These are phyloP conservation scores for Drosophila albomicans DNA, from an alignment of 1,140 invertebrate species.

Conservation along the genomic window DNA sequence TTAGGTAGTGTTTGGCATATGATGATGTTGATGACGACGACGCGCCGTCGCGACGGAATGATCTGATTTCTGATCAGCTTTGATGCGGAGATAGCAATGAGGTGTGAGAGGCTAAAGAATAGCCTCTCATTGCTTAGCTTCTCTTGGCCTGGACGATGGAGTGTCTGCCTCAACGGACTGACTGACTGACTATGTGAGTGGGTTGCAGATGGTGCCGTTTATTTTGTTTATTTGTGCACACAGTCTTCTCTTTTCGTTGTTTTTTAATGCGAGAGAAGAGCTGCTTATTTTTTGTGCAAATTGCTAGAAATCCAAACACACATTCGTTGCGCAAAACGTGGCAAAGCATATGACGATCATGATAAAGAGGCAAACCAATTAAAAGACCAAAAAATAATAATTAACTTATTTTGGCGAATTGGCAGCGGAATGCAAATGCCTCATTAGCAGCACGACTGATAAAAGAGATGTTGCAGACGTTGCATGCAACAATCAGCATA, in stretches of 20 bases:
- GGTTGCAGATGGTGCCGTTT: constrained; percentile 19
- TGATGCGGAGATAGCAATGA: not conserved
- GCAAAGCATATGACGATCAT: constrained; percentile 30
- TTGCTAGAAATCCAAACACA: constrained; percentile 30
- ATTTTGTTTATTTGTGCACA: constrained; percentile 52
- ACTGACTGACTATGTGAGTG: constrained; percentile 38
- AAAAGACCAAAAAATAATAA: constrained; percentile 25
- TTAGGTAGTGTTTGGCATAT: constrained; percentile 47
- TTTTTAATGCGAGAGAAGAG: not conserved
- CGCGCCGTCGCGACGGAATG: constrained; percentile 24
- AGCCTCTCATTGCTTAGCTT: not conserved
- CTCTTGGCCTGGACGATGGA: constrained; percentile 6
- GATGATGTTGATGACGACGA: not conserved
- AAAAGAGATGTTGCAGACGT: not conserved
- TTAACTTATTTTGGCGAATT: constrained; percentile 4
- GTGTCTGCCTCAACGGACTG: not conserved
- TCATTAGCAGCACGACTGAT: constrained; percentile 35
- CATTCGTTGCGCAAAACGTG: constrained; percentile 25
- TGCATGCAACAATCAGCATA: constrained; percentile 5
- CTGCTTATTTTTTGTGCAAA: constrained; percentile 52
- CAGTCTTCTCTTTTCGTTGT: constrained; percentile 23
- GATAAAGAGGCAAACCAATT: constrained; percentile 37
- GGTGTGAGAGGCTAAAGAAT: constrained; percentile 5
- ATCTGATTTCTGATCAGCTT: constrained; percentile 42
- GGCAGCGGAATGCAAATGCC: constrained; percentile 24